Evolutionary conservation across 2,888 invertebrate species (phyloP).

Genomic region (Pristionchus arcanus): DNA sequence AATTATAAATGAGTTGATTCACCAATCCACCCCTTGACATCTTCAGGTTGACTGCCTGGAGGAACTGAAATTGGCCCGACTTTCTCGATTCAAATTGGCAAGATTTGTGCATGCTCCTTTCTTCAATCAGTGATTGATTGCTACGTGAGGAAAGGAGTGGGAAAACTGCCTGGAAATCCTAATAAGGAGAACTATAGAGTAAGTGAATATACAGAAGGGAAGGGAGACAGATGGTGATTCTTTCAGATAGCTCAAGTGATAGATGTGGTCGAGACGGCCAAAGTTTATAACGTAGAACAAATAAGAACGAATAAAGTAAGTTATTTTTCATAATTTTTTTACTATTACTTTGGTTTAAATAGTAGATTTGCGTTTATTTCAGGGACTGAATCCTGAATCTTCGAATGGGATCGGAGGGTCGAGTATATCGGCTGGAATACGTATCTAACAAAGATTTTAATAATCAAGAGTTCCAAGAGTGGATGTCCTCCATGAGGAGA

Average conservation of each 20-base stretch:
- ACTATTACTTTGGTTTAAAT: background rate
- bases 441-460: constrained; percentile 94
- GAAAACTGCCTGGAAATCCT: constrained; percentile 88
- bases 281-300: constrained; percentile 89
- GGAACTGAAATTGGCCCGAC: constrained; percentile 90
- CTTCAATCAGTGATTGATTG: constrained; percentile 93
- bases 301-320: constrained; percentile 92
- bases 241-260: constrained; percentile 86
- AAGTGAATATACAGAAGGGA: background rate
- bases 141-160: constrained; percentile 96
- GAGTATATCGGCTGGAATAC: constrained; percentile 94
- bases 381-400: constrained; percentile 55
- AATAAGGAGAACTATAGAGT: constrained; percentile 23
- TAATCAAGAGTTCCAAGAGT: constrained; percentile 93
- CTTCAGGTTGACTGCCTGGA: constrained; percentile 86
- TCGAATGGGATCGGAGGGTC: constrained; percentile 86
- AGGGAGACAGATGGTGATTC: background rate
- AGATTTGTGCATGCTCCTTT: constrained; percentile 95
- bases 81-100: constrained; percentile 93
- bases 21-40: background rate
- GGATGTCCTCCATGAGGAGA: constrained; percentile 88
- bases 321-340: constrained; percentile 64
- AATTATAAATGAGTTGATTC: background rate
- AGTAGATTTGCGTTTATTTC: background rate
- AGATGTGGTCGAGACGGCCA: constrained; percentile 86